These are phyloP conservation scores for Tragelaphus strepsiceros DNA, from an alignment of 2,113 vertebrate species.

Conservation along the genomic window DNA sequence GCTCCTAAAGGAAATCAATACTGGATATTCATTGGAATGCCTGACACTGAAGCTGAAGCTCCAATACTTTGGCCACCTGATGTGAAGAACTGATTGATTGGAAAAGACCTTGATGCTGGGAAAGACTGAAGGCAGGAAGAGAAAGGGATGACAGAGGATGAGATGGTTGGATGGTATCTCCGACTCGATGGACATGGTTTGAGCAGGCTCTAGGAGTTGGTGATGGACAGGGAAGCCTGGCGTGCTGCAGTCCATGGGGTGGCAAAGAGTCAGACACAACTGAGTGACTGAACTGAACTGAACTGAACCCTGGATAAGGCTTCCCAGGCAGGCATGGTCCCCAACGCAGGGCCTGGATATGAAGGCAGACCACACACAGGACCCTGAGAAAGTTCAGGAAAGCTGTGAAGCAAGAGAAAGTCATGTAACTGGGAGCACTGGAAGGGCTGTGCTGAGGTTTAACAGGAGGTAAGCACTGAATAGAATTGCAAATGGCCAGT, in stretches of 20 bases:
- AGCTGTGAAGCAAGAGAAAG: not conserved
- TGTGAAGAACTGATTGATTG: not conserved
- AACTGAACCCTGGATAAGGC: not conserved
- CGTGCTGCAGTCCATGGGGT: not conserved
- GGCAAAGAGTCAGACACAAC: not conserved
- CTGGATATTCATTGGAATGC: not conserved
- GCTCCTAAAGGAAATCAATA: not conserved
- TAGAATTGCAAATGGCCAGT: not conserved
- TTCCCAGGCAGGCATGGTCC: fast-evolving
- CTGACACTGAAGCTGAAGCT: not conserved
- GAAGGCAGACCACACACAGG: no score
- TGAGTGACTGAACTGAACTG: not conserved
- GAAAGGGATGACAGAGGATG: not conserved
- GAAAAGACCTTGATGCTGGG: not conserved
- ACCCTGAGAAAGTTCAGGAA: not conserved
- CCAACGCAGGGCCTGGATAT: not conserved
- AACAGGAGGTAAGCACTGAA: not conserved
- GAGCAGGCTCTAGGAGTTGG: not conserved
- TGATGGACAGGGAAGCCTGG: not conserved
- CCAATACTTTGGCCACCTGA: not conserved
- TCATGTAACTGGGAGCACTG: not conserved
- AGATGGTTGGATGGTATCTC: not conserved
- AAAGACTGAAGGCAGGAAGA: not conserved
- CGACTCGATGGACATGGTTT: not conserved
- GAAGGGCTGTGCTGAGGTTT: not conserved